Evolutionary conservation across 2,888 invertebrate genomes (phyloP).

Genomic region (Agrilus cyanescens): DNA sequence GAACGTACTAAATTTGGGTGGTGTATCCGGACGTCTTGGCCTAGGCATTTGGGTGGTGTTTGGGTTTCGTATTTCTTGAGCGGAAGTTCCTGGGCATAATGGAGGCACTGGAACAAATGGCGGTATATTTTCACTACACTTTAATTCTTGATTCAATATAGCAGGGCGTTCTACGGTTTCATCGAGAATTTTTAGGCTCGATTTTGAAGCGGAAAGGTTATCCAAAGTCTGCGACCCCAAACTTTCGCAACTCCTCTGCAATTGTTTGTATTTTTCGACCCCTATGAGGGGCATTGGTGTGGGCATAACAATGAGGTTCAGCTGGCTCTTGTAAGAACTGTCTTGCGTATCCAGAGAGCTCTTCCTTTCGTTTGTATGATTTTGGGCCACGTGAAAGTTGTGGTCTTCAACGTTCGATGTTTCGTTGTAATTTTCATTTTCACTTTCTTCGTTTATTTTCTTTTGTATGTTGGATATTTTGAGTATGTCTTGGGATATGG

Average conservation of each 20-base stretch:
- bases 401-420: constrained; percentile 12
- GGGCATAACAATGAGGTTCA: constrained; percentile 35
- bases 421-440: constrained; percentile 4
- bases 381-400: constrained; percentile 7
- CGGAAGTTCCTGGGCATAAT: too few species aligned
- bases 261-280: constrained; percentile 33
- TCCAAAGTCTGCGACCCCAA: constrained; percentile 23
- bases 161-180: constrained; percentile 9
- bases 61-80: too few species aligned
- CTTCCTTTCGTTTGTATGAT: constrained; percentile 8
- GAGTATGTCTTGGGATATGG: constrained; percentile 37
- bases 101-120: too few species aligned
- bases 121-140: too few species aligned
- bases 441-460: neutral
- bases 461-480: constrained; percentile 19
- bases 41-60: neutral
- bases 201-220: constrained; percentile 21
- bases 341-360: constrained; percentile 11
- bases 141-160: too few species aligned
- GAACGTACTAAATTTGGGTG: neutral
- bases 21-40: constrained; percentile 5
- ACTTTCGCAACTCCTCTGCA: constrained; percentile 30
- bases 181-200: constrained; percentile 19
- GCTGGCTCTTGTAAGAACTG: constrained; percentile 32
- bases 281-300: constrained; percentile 35